Conservation (phyloP, 2,888 invertebrate species). For the Therioaphis trifolii region DNA sequence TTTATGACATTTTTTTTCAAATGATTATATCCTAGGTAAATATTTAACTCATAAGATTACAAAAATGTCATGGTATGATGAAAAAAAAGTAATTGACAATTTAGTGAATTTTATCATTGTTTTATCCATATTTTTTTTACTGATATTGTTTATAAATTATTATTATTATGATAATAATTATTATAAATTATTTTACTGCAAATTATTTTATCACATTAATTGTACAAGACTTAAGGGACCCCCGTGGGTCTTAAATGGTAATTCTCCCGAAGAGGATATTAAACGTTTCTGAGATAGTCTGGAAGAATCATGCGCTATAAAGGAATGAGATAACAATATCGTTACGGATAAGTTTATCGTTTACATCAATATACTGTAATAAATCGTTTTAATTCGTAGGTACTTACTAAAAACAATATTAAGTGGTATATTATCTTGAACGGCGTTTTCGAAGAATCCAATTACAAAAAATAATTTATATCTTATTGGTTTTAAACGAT, state of each 20-base stretch:
- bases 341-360: conserved; percentile 23
- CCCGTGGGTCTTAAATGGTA: conserved; percentile 24
- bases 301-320: conserved; percentile 10
- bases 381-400: conserved; percentile 14
- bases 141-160: neutral
- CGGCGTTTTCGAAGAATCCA: no score
- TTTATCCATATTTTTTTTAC: neutral
- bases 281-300: conserved; percentile 20
- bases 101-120: no score
- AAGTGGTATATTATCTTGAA: no score
- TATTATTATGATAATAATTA: neutral
- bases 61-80: no score
- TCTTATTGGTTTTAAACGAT: no score
- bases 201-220: conserved; percentile 42
- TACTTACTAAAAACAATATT: no score
- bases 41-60: no score
- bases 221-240: conserved; percentile 9
- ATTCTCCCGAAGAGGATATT: conserved; percentile 13
- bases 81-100: no score
- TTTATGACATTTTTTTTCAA: no score
- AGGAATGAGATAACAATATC: conserved; percentile 33
- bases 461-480: no score
- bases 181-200: conserved; percentile 40
- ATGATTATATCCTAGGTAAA: no score
- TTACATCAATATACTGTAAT: conserved; percentile 29